Conservation (phyloP, 2,797 vertebrate species). For the Scarus forsteni region DNA sequence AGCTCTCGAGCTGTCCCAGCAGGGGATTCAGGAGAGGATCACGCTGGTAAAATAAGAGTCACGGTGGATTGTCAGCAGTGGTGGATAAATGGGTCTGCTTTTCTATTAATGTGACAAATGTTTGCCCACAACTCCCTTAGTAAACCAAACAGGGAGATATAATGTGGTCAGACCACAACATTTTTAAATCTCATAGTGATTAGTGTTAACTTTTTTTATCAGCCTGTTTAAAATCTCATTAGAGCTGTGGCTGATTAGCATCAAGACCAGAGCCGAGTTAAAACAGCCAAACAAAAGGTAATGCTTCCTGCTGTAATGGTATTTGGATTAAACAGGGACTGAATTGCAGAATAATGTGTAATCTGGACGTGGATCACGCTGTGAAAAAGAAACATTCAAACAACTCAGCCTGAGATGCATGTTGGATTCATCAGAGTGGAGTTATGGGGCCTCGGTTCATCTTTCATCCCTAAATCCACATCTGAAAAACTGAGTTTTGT, state of each 20-base stretch:
- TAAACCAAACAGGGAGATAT: slow-evolving; percentile 5
- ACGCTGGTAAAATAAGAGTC: slow-evolving; percentile 58
- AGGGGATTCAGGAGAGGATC: slow-evolving; percentile 51
- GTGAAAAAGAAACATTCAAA: neutral
- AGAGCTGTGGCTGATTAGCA: slow-evolving; percentile 24
- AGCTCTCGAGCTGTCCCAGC: slow-evolving; percentile 51
- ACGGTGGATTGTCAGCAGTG: slow-evolving; percentile 29
- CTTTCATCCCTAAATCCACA: slow-evolving; percentile 1
- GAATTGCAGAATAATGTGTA: slow-evolving; percentile 10
- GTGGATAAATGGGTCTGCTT: slow-evolving; percentile 50
- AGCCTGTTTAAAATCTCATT: slow-evolving; percentile 14
- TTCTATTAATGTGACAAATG: slow-evolving; percentile 31
- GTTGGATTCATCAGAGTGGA: slow-evolving; percentile 3
- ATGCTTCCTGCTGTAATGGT: neutral
- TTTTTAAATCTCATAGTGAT: slow-evolving; percentile 11
- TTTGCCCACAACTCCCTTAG: slow-evolving; percentile 25
- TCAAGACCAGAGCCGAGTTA: slow-evolving; percentile 16
- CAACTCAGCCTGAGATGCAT: neutral
- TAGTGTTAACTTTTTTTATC: slow-evolving; percentile 7
- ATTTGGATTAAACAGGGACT: slow-evolving; percentile 11
- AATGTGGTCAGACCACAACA: slow-evolving; percentile 1
- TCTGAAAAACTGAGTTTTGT: neutral
- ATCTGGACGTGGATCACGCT: neutral
- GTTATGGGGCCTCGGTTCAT: neutral
- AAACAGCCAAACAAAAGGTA: slow-evolving; percentile 23